These are phyloP conservation scores for Vanessa tameamea DNA, from an alignment of 1,140 invertebrate species.

Conservation along the genomic window DNA sequence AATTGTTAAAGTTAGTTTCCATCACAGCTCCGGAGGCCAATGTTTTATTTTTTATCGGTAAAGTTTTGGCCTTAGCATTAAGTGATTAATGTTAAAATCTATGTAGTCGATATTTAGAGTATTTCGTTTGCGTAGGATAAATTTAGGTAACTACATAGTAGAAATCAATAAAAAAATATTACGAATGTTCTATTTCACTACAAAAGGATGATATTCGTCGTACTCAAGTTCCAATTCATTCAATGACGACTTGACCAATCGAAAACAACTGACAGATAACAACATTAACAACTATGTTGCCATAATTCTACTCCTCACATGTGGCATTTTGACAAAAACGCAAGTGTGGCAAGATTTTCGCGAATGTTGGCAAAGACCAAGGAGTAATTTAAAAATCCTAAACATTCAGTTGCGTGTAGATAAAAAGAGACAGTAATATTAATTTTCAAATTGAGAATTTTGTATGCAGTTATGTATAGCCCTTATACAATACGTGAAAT, in stretches of 20 bases:
- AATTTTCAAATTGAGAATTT: no score
- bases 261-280: conserved; percentile 44
- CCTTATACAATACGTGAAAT: no score
- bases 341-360: neutral
- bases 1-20: conserved; percentile 65
- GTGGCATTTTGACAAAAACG: neutral
- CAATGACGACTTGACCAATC: conserved; percentile 52
- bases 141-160: conserved; percentile 26
- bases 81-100: conserved; percentile 29
- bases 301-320: neutral
- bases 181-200: conserved; percentile 54
- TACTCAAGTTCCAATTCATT: conserved; percentile 32
- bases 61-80: conserved; percentile 37
- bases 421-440: no score
- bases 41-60: conserved; percentile 52
- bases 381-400: no score
- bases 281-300: conserved; percentile 30
- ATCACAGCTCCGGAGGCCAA: conserved; percentile 65
- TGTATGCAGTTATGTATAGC: no score
- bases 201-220: conserved; percentile 51
- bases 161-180: conserved; percentile 40
- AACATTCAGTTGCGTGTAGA: no score
- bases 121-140: conserved; percentile 20
- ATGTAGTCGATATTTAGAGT: conserved; percentile 11
- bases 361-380: no score